These are phyloP conservation scores for Agelas oroides DNA, from an alignment of 37 sponge, comb jelly and placozoan species.

Conservation along the genomic window DNA sequence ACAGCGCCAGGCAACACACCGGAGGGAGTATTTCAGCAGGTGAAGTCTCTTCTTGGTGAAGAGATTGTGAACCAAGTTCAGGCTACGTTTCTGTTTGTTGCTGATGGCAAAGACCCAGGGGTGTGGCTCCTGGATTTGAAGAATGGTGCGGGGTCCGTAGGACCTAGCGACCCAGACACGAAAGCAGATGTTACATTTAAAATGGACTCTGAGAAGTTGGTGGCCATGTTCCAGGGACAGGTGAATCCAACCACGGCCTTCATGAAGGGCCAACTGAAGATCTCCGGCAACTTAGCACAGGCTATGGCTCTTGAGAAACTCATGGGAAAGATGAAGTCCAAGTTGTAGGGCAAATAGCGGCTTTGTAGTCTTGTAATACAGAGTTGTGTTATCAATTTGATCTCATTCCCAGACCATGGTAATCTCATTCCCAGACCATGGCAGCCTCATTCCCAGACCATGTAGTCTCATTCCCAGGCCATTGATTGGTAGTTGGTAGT, in stretches of 20 bases:
- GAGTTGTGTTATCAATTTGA: too few species aligned
- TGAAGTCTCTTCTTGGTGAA: slow-evolving; percentile 45
- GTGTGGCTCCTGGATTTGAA: slow-evolving; percentile 88
- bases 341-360: too few species aligned
- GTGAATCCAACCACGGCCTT: slow-evolving; percentile 80
- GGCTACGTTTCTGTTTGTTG: slow-evolving; percentile 76
- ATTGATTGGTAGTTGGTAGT: too few species aligned
- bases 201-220: slow-evolving; percentile 76
- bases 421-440: too few species aligned
- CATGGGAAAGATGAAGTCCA: slow-evolving; percentile 81
- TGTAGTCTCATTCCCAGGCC: too few species aligned
- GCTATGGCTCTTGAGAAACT: slow-evolving; percentile 95
- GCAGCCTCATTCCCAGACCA: too few species aligned
- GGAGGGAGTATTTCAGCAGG: slow-evolving; percentile 58
- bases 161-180: slow-evolving; percentile 17
- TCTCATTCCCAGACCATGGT: too few species aligned
- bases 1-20: slow-evolving; percentile 36
- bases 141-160: slow-evolving; percentile 77
- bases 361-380: too few species aligned
- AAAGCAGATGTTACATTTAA: slow-evolving; percentile 84
- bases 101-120: slow-evolving; percentile 67
- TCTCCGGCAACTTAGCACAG: slow-evolving; percentile 81
- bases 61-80: slow-evolving; percentile 60
- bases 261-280: slow-evolving; percentile 97
- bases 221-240: slow-evolving; percentile 89